Percentiles rank a stretch among this genome's conserved stretches.
Evolutionary conservation across 2,797 vertebrate species (phyloP).

Genomic region (Telmatherina bonti): DNA sequence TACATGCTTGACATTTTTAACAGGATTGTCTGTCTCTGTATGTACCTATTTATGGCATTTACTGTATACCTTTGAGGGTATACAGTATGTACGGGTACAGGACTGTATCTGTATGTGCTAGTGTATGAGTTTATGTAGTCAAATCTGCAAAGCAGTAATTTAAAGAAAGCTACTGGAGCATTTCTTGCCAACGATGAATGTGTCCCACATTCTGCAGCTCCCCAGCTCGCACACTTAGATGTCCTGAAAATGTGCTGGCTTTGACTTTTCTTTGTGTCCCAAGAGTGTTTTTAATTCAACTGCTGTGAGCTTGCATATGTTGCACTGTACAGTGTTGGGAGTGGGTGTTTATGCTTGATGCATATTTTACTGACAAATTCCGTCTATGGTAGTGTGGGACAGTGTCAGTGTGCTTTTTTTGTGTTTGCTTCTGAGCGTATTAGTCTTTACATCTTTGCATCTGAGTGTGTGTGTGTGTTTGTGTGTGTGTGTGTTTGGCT

Average conservation of each 20-base stretch:
- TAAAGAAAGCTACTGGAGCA: conserved; percentile 38
- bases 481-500: not conserved
- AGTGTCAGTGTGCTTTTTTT: not conserved
- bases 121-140: no score
- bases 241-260: conserved; percentile 53
- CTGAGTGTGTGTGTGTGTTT: not conserved
- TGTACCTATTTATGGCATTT: not conserved
- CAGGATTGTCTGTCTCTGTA: not conserved
- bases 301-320: conserved; percentile 13
- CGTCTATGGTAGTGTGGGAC: not conserved
- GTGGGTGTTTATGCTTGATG: not conserved
- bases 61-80: not conserved
- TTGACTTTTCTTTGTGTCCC: conserved; percentile 37
- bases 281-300: conserved; percentile 31
- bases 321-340: not conserved
- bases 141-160: conserved; percentile 39
- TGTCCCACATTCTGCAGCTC: conserved; percentile 24
- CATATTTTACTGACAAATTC: not conserved
- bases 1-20: not conserved
- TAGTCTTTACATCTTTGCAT: not conserved
- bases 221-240: conserved; percentile 12
- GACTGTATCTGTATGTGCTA: not conserved
- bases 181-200: conserved; percentile 36
- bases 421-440: not conserved
- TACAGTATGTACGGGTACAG: not conserved